A percentile compares a stretch with the other conserved stretches of the same genome.
phyloP scores from a whole-genome alignment of 2,797 vertebrate species.

The Lindbergichthys nudifrons region DNA sequence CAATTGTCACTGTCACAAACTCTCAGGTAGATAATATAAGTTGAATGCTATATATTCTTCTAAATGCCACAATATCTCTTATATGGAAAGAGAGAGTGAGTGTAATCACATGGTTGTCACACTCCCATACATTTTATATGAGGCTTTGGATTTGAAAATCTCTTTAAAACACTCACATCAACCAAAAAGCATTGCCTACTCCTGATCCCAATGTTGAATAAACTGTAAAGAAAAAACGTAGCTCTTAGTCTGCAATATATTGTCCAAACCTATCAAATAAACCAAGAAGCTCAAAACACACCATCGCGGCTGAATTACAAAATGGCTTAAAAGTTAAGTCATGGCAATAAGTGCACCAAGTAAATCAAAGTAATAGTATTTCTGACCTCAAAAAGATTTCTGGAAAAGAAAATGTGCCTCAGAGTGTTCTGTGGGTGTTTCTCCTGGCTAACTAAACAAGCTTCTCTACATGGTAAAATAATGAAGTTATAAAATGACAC shows the following conservation, averaged over 20 bases:
- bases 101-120: slow-evolving; percentile 31
- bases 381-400: slow-evolving; percentile 15
- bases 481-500: slow-evolving; percentile 78
- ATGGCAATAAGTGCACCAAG: slow-evolving; percentile 7
- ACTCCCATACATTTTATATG: slow-evolving; percentile 22
- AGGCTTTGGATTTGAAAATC: slow-evolving; percentile 28
- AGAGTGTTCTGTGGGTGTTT: slow-evolving; percentile 15
- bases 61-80: slow-evolving; percentile 32
- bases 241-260: slow-evolving; percentile 8
- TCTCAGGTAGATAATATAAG: slow-evolving; percentile 9
- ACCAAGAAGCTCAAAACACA: slow-evolving; percentile 18
- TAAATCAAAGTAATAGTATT: slow-evolving; percentile 16
- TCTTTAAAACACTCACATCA: slow-evolving; percentile 18
- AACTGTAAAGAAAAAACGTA: slow-evolving; percentile 26
- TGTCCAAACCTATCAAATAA: slow-evolving; percentile 34
- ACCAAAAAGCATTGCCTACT: background rate
- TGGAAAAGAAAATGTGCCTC: slow-evolving; percentile 3
- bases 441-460: slow-evolving; percentile 57
- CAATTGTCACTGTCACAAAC: slow-evolving; percentile 1
- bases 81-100: slow-evolving; percentile 16
- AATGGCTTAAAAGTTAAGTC: slow-evolving; percentile 17
- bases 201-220: slow-evolving; percentile 22
- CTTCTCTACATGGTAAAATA: slow-evolving; percentile 56
- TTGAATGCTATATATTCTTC: slow-evolving; percentile 8
- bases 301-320: background rate